phyloP scores from a whole-genome alignment of 1,140 invertebrate genomes.

The Heliconius himera region DNA sequence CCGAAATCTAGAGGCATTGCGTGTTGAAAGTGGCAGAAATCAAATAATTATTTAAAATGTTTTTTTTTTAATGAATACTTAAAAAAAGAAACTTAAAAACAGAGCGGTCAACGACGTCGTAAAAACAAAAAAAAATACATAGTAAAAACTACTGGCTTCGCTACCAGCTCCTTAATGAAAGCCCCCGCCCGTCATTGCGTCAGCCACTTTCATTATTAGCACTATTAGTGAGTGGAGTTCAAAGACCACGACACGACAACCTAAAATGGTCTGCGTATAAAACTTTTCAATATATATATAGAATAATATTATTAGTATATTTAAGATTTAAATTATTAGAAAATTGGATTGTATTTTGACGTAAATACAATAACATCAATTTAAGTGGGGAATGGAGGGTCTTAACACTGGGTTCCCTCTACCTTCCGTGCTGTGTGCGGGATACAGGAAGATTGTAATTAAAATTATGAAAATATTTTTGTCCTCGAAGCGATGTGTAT shows the following conservation, averaged over 20 bases:
- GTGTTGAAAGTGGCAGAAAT: no score
- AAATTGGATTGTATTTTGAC: no score
- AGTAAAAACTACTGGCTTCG: constrained; percentile 1
- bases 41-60: background rate
- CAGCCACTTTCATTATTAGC: constrained; percentile 40
- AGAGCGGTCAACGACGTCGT: background rate
- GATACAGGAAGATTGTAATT: no score
- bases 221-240: constrained; percentile 22
- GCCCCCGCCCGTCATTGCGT: constrained; percentile 30
- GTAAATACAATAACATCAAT: no score
- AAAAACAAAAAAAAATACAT: background rate
- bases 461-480: no score
- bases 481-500: no score
- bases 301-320: background rate
- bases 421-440: no score
- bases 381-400: no score
- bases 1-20: no score
- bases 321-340: no score
- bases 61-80: background rate
- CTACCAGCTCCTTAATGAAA: constrained; percentile 31
- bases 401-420: no score
- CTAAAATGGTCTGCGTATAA: background rate
- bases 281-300: background rate
- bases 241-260: constrained; percentile 19
- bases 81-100: background rate